Percentiles rank a stretch among this genome's conserved stretches.
phyloP scores from a whole-genome alignment of 2,888 invertebrate species.

The Drosophila acutilabella region DNA sequence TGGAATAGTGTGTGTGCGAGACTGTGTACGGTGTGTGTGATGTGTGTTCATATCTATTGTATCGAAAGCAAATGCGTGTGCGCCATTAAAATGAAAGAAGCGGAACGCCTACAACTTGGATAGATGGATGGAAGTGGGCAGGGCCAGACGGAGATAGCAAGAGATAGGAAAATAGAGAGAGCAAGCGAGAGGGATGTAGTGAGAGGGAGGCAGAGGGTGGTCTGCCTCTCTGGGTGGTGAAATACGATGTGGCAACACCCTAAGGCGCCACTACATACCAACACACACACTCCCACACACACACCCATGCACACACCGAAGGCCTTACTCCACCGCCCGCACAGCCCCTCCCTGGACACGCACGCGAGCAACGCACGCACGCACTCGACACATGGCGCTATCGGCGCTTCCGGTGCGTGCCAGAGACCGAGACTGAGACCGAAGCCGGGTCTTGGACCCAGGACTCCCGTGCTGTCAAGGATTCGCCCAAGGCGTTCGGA shows the following conservation, averaged over 20 bases:
- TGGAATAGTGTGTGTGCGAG: not conserved
- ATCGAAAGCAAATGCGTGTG: conserved; percentile 78
- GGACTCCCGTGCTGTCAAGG: conserved; percentile 15
- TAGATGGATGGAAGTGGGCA: conserved; percentile 31
- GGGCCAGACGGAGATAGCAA: conserved; percentile 5
- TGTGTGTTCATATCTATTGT: conserved; percentile 61
- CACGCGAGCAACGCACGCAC: conserved; percentile 61
- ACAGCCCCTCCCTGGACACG: conserved; percentile 61
- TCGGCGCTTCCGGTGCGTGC: conserved; percentile 81
- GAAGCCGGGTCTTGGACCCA: not conserved
- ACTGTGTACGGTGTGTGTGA: conserved; percentile 8
- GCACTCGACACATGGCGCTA: conserved; percentile 80
- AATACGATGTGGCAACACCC: conserved; percentile 82
- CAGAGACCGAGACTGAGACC: conserved; percentile 14
- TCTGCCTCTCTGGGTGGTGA: conserved; percentile 61
- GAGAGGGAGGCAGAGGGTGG: conserved; percentile 20
- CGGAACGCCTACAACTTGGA: conserved; percentile 72
- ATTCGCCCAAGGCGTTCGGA: conserved; percentile 57
- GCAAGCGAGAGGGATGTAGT: not conserved
- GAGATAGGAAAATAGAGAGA: not conserved
- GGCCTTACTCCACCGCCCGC: conserved; percentile 28
- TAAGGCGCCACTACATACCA: conserved; percentile 63
- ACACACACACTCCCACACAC: conserved; percentile 29
- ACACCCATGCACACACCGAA: conserved; percentile 29
- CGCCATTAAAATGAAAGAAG: conserved; percentile 79